Conservation (phyloP, 2,797 vertebrate species). For the Anniella stebbinsi region DNA sequence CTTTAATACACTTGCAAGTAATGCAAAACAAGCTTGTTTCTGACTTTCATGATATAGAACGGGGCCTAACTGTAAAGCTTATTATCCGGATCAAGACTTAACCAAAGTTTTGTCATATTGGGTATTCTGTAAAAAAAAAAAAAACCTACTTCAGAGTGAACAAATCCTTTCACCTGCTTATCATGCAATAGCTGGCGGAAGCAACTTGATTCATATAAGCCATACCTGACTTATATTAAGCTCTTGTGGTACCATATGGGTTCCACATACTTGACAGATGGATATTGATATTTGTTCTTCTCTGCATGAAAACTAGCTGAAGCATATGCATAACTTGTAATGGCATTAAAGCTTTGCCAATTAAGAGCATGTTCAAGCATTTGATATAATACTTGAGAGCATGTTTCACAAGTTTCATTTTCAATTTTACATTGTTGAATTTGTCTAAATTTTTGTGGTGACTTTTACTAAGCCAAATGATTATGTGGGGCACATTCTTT, state of each 20-base stretch:
- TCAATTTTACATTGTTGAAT: conserved; percentile 59
- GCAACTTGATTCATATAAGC: conserved; percentile 66
- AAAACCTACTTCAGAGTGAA: conserved; percentile 64
- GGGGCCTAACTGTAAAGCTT: neutral
- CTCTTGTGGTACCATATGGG: conserved; percentile 73
- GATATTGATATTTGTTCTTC: conserved; percentile 77
- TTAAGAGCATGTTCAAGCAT: conserved; percentile 74
- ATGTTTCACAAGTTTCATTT: conserved; percentile 66
- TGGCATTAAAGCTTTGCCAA: conserved; percentile 75
- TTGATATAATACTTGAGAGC: conserved; percentile 65
- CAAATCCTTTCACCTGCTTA: conserved; percentile 45
- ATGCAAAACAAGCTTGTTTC: neutral
- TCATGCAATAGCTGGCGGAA: conserved; percentile 48
- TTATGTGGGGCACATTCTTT: conserved; percentile 38
- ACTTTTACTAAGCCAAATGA: conserved; percentile 52
- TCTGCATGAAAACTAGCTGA: conserved; percentile 75
- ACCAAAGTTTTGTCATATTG: neutral
- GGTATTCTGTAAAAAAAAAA: conserved; percentile 47
- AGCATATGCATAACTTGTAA: conserved; percentile 76
- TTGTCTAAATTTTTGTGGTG: conserved; percentile 53
- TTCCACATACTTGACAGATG: conserved; percentile 74
- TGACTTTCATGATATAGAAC: neutral
- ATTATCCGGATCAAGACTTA: conserved; percentile 1
- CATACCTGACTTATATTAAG: conserved; percentile 73
- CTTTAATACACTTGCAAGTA: neutral